Evolutionary conservation across 2,888 invertebrate genomes (phyloP), one percentile per base, ranked within the genome.

Genomic region (Tachina grossa): DNA sequence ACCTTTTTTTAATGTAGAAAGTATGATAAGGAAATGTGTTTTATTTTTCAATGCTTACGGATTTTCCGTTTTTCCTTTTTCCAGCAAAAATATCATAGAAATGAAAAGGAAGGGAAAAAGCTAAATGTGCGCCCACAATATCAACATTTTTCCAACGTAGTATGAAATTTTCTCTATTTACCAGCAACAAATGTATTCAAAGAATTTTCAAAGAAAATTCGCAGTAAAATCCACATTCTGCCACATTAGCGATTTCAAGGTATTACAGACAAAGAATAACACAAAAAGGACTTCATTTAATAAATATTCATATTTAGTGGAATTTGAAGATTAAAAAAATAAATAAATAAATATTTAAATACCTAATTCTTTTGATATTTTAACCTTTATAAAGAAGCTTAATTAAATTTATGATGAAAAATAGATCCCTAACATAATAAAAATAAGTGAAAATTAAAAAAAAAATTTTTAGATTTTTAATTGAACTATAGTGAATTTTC

Each of bases 21-120:
- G 6, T 31, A 6, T 31, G 31, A 31, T 31, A 31, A 31, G 6
- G 31, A 51, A 51, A 19, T 19, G 9, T 2, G 9, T 53, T 19
- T 53, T 16, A 9, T 53, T 9, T 19, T 53, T 59, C 9, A 59
- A 59, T 41, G 41, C 41, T 59, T n/a, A 3, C 9, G 41, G 59
- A 59, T 59, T n/a, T 59, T 41, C 11, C 39, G n/a, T n/a, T n/a
- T 59, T 59, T 41, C 11, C 39, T 41, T n/a, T n/a, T 59, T 59
- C 39, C 41, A 41, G 9, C 39, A 59, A 59, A 59, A 16, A 59
- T 41, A 59, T 59, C 57, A 57, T 57, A 31, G 9, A 59, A 39
- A 59, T 39, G 2, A 59, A 59, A 9, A 9, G 41, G 19, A 59
- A 22, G n/a, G 14, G 3, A 1, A 9, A 41, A 0, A n/a, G n/a